These are phyloP conservation scores for Eristalis intricaria DNA, from an alignment of 2,888 invertebrate genomes.

Conservation along the genomic window DNA sequence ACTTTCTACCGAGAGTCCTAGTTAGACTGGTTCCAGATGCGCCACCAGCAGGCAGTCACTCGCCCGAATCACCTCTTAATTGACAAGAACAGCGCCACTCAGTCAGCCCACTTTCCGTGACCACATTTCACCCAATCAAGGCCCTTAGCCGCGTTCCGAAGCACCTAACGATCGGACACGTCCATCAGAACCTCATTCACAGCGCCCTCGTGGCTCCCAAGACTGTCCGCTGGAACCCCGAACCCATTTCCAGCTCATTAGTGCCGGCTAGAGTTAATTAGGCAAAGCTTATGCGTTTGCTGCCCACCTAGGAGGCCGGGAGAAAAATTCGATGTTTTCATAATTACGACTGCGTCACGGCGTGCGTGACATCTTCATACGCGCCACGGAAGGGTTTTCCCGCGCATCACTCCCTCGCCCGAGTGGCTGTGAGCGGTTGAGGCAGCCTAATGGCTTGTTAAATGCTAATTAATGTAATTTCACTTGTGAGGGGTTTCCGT, in stretches of 20 bases:
- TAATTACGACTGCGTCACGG: conserved; percentile 52
- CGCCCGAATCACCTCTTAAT: background rate
- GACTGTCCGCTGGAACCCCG: background rate
- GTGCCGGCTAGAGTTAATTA: conserved; percentile 38
- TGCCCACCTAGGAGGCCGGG: conserved; percentile 20
- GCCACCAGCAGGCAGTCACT: too few species aligned
- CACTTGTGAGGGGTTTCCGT: conserved; percentile 21
- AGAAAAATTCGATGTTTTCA: conserved; percentile 37
- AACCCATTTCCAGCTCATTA: background rate
- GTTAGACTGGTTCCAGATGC: too few species aligned
- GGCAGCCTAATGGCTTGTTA: conserved; percentile 60
- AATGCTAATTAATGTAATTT: conserved; percentile 59
- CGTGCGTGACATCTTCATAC: conserved; percentile 60
- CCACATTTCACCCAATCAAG: background rate
- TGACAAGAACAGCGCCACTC: background rate
- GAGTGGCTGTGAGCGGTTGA: background rate
- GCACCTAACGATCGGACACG: background rate
- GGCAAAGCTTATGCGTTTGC: conserved; percentile 10
- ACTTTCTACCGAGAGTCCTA: background rate
- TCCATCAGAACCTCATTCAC: background rate
- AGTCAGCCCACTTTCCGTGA: background rate
- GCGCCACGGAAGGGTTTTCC: background rate
- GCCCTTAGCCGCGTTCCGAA: background rate
- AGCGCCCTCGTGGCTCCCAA: background rate
- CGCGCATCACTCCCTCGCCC: background rate